A percentile compares a stretch with the other conserved stretches of the same genome.
phyloP scores from a whole-genome alignment of 2,113 vertebrate genomes.

The Tautogolabrus adspersus region DNA sequence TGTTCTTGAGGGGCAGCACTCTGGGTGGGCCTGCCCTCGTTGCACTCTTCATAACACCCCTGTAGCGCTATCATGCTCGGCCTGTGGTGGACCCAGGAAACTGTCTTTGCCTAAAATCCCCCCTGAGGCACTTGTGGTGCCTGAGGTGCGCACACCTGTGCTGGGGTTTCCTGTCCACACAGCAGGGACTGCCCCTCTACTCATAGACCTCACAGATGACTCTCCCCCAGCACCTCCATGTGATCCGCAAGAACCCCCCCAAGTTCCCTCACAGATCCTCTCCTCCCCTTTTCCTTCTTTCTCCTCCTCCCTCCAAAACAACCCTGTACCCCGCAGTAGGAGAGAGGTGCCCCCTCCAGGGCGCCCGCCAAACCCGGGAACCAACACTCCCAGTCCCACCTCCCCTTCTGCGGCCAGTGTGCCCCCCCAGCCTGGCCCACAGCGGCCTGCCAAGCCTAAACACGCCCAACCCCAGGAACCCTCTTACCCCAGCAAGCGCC shows the following conservation, averaged over 20 bases:
- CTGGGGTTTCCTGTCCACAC: constrained; percentile 85
- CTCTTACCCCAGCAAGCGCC: constrained; percentile 87
- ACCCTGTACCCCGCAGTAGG: constrained; percentile 93
- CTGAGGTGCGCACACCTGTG: constrained; percentile 91
- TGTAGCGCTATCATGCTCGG: constrained; percentile 93
- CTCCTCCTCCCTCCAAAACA: constrained; percentile 92
- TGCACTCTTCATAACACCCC: constrained; percentile 96
- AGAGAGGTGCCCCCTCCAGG: constrained; percentile 92
- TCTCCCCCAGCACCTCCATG: constrained; percentile 72
- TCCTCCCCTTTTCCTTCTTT: constrained; percentile 85
- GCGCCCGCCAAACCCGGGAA: constrained; percentile 75
- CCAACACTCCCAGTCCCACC: constrained; percentile 76
- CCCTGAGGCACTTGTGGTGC: constrained; percentile 95
- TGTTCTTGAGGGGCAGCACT: constrained; percentile 44
- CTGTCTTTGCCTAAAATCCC: constrained; percentile 97
- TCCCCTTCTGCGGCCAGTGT: constrained; percentile 73
- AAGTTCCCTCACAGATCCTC: constrained; percentile 67
- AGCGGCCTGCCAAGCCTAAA: constrained; percentile 77
- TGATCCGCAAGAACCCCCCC: constrained; percentile 79
- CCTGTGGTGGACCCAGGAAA: constrained; percentile 94
- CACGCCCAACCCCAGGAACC: constrained; percentile 81
- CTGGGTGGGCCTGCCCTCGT: constrained; percentile 93
- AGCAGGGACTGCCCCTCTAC: constrained; percentile 68
- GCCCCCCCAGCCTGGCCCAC: constrained; percentile 73
- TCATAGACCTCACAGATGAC: constrained; percentile 86